Percentiles rank a stretch among this genome's conserved stretches.
Conservation (phyloP, 2,113 vertebrate genomes). For the Syrmaticus mikado region DNA sequence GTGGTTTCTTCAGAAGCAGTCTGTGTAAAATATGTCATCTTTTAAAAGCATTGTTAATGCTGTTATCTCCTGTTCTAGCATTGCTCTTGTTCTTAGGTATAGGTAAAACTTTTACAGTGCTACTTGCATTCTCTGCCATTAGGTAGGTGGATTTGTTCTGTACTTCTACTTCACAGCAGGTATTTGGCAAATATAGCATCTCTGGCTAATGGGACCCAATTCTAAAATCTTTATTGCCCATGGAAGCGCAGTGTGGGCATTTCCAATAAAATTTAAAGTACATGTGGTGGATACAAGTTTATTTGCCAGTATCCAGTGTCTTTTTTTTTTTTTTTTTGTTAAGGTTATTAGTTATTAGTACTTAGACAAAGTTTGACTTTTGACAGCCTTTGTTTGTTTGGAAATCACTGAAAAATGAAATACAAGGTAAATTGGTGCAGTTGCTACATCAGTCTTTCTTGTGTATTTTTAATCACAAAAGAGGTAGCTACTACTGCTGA, state of each 20-base stretch:
- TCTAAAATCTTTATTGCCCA: neutral
- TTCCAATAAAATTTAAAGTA: neutral
- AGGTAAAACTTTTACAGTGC: conserved; percentile 22
- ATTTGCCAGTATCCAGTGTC: neutral
- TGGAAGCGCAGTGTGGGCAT: neutral
- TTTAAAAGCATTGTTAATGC: conserved; percentile 11
- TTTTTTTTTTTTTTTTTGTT: neutral
- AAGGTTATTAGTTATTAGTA: neutral
- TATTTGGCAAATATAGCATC: conserved; percentile 15
- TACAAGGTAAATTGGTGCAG: neutral
- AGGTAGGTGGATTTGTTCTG: conserved; percentile 9
- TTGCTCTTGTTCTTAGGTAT: conserved; percentile 15
- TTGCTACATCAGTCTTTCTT: neutral
- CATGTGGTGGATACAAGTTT: neutral
- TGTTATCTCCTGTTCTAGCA: neutral
- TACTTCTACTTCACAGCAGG: conserved; percentile 29
- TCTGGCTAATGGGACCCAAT: neutral
- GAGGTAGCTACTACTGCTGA: neutral
- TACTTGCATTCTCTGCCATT: conserved; percentile 27
- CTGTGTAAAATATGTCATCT: neutral
- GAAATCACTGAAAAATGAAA: neutral
- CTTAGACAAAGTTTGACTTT: neutral
- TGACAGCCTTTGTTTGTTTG: neutral
- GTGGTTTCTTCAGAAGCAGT: conserved; percentile 36
- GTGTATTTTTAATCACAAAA: neutral